Percentiles rank a stretch among this genome's conserved stretches.
phyloP scores from a whole-genome alignment of 2,113 vertebrate genomes.

The Tiliqua scincoides region DNA sequence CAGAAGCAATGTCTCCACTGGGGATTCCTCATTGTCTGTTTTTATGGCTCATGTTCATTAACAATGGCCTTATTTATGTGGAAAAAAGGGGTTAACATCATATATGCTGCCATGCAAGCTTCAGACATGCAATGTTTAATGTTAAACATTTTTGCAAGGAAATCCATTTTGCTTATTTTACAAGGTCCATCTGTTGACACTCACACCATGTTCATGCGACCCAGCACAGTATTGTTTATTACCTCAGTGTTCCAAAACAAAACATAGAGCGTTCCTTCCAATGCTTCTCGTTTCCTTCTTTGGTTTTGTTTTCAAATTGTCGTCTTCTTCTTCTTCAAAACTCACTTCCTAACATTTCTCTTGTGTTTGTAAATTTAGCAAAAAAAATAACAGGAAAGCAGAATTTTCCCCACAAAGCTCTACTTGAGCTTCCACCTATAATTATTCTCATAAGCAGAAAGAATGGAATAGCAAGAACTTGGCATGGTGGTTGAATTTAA shows the following conservation, averaged over 20 bases:
- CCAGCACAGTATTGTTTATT: conserved; percentile 54
- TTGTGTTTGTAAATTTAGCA: background rate
- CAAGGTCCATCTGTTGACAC: conserved; percentile 49
- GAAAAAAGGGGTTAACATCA: background rate
- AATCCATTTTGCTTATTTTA: conserved; percentile 25
- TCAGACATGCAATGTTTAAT: background rate
- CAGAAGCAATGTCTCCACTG: background rate
- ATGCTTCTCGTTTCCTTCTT: conserved; percentile 42
- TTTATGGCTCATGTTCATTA: background rate
- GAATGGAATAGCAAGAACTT: background rate
- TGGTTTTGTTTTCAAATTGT: conserved; percentile 47
- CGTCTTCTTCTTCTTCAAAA: conserved; percentile 12
- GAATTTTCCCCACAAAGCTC: conserved; percentile 1
- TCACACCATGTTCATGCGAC: conserved; percentile 39
- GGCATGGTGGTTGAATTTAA: no score
- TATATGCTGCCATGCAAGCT: background rate
- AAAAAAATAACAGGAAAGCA: background rate
- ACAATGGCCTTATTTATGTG: background rate
- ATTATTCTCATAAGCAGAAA: background rate
- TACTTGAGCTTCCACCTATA: background rate
- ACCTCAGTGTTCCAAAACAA: conserved; percentile 43
- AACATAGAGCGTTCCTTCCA: conserved; percentile 33
- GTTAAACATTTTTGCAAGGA: conserved; percentile 22
- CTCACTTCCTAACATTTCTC: conserved; percentile 26
- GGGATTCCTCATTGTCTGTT: background rate